Evolutionary conservation across 2,888 invertebrate genomes (phyloP).

Genomic region (Archips crataeganus): DNA sequence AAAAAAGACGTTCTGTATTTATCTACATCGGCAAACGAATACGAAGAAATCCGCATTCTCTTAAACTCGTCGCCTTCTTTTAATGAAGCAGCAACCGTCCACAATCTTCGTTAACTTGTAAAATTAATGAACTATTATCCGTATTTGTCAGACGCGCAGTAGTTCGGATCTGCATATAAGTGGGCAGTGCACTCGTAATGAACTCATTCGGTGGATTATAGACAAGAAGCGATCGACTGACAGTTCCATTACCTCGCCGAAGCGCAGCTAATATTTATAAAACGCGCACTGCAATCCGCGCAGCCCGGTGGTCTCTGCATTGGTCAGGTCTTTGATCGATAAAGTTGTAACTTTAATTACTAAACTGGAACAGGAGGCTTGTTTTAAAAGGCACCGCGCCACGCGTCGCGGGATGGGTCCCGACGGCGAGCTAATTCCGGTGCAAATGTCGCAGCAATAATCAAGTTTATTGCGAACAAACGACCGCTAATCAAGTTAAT

Average conservation of each 20-base stretch:
- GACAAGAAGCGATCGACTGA: conserved; percentile 71
- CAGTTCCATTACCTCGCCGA: conserved; percentile 76
- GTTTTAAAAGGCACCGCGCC: conserved; percentile 75
- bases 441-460: conserved; percentile 53
- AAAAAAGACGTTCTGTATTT: conserved; percentile 10
- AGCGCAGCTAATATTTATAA: conserved; percentile 72
- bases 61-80: conserved; percentile 38
- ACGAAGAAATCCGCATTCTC: conserved; percentile 41
- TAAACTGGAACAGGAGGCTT: conserved; percentile 69
- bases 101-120: conserved; percentile 53
- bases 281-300: conserved; percentile 56
- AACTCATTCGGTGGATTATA: conserved; percentile 78
- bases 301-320: conserved; percentile 75
- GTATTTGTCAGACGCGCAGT: conserved; percentile 54
- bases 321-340: conserved; percentile 78
- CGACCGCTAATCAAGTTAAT: conserved; percentile 36
- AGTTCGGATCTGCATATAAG: conserved; percentile 62
- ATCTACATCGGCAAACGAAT: conserved; percentile 22
- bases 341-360: conserved; percentile 84
- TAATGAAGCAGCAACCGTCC: conserved; percentile 48
- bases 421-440: conserved; percentile 52
- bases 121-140: conserved; percentile 59
- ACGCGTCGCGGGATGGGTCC: conserved; percentile 61
- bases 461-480: conserved; percentile 43
- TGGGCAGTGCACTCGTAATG: conserved; percentile 69